phyloP scores from a whole-genome alignment of 2,113 vertebrate genomes.

The Kryptolebias marmoratus region DNA sequence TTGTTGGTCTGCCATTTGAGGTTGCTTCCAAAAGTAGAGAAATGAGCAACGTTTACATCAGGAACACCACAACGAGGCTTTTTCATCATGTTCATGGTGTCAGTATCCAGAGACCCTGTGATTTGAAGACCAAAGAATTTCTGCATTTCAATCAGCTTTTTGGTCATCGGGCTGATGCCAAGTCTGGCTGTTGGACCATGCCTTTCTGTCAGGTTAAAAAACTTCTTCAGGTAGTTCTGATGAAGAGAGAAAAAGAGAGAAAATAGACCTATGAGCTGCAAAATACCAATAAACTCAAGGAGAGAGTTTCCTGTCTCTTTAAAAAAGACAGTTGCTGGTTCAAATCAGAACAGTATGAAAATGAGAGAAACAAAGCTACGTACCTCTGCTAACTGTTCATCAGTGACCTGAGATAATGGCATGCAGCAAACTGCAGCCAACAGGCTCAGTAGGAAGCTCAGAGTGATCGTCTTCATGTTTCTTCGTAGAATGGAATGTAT shows the following conservation, averaged over 20 bases:
- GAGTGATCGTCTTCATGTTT: conserved; percentile 69
- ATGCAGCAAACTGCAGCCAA: conserved; percentile 50
- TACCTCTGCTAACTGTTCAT: conserved; percentile 73
- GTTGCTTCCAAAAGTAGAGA: conserved; percentile 64
- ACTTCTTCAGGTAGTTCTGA: conserved; percentile 67
- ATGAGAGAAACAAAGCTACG: background rate
- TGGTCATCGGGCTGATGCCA: background rate
- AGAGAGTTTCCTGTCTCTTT: no score
- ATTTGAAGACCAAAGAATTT: conserved; percentile 82
- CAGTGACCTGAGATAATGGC: conserved; percentile 45
- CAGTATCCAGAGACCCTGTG: conserved; percentile 77
- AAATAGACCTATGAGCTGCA: no score
- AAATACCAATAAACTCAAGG: no score
- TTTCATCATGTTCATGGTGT: conserved; percentile 82
- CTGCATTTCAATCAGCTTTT: conserved; percentile 88
- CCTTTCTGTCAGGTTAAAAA: conserved; percentile 67
- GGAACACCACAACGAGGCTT: conserved; percentile 86
- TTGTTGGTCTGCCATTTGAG: conserved; percentile 80
- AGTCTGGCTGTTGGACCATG: background rate
- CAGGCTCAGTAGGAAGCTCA: conserved; percentile 61
- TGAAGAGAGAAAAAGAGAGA: background rate
- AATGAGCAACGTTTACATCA: conserved; percentile 70
- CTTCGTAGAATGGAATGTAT: conserved; percentile 6
- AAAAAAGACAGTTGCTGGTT: background rate
- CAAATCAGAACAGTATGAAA: background rate